phyloP scores from a whole-genome alignment of 2,888 invertebrate species.

The Pseudococcus longispinus region DNA sequence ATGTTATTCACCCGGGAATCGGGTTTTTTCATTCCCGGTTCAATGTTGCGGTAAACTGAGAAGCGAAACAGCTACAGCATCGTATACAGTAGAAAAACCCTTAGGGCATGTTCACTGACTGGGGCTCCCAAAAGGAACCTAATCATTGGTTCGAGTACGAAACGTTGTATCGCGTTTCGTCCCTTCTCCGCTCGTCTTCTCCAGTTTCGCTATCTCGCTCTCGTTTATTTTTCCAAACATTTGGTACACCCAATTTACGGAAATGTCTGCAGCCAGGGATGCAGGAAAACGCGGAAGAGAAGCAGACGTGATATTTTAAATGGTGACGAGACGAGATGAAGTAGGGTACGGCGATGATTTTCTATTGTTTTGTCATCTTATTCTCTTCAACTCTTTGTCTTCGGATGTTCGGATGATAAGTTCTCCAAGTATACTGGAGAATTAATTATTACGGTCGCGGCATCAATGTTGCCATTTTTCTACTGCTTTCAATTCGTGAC shows the following conservation, averaged over 20 bases:
- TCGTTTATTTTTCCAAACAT: not conserved
- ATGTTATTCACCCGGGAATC: slow-evolving; percentile 5
- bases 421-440: not conserved
- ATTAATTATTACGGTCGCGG: not conserved
- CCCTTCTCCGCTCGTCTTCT: not conserved
- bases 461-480: not conserved
- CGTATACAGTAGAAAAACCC: not conserved
- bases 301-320: not conserved
- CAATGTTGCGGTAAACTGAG: not conserved
- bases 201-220: not conserved
- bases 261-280: not conserved
- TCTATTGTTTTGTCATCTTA: not conserved
- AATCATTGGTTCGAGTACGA: not conserved
- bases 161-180: not conserved
- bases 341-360: not conserved
- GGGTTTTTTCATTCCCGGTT: not conserved
- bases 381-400: not conserved
- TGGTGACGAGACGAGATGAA: not conserved
- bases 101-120: not conserved
- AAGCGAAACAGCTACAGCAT: not conserved
- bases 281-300: not conserved
- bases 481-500: not conserved
- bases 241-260: not conserved
- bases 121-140: not conserved
- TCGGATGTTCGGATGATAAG: not conserved